phyloP scores from a whole-genome alignment of 2,797 vertebrate genomes.

The Thaleichthys pacificus region DNA sequence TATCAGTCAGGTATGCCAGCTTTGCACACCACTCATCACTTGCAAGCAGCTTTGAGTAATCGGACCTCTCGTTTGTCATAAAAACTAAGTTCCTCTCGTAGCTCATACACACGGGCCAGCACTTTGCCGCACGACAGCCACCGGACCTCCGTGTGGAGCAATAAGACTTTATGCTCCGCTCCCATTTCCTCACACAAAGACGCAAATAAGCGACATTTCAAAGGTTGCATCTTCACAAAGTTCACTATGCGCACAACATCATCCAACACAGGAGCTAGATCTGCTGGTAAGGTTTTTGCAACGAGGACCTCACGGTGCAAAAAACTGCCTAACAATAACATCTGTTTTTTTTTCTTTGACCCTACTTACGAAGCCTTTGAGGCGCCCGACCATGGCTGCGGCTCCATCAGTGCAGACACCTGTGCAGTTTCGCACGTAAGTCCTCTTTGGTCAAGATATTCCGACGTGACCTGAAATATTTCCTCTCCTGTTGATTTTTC shows the following conservation, averaged over 20 bases:
- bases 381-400: conserved; percentile 25
- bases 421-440: conserved; percentile 30
- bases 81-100: conserved; percentile 45
- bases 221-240: conserved; percentile 31
- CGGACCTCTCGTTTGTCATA: conserved; percentile 38
- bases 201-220: conserved; percentile 33
- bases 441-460: conserved; percentile 31
- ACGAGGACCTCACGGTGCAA: conserved; percentile 38
- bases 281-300: conserved; percentile 51
- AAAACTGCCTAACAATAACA: conserved; percentile 28
- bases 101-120: conserved; percentile 41
- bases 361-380: conserved; percentile 38
- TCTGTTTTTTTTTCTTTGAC: conserved; percentile 34
- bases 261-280: conserved; percentile 39
- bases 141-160: conserved; percentile 22
- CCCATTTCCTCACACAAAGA: conserved; percentile 41
- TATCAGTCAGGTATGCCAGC: conserved; percentile 23
- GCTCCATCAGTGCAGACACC: conserved; percentile 40
- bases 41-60: conserved; percentile 37
- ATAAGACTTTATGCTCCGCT: conserved; percentile 21
- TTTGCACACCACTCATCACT: conserved; percentile 37
- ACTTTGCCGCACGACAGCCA: conserved; percentile 32
- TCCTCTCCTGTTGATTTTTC: conserved; percentile 42
- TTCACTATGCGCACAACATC: conserved; percentile 41
- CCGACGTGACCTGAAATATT: conserved; percentile 35